These are phyloP conservation scores for Narcine bancroftii DNA, from an alignment of 2,113 vertebrate genomes.

Conservation along the genomic window DNA sequence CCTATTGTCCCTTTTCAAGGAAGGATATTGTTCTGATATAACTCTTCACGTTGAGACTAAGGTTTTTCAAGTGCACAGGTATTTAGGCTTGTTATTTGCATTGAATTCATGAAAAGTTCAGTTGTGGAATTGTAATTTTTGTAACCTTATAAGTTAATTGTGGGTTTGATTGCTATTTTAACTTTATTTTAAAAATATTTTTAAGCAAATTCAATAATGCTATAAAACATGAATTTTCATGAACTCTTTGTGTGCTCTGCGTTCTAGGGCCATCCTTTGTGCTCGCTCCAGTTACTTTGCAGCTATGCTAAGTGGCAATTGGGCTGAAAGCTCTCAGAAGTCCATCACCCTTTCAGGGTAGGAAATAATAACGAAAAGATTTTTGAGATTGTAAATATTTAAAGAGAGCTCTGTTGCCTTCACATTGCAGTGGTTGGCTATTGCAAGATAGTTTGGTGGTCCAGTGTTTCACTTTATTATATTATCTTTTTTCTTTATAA, in stretches of 20 bases:
- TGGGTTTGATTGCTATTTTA: neutral
- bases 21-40: slow-evolving; percentile 68
- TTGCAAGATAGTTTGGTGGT: neutral
- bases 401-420: neutral
- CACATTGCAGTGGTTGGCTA: neutral
- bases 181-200: neutral
- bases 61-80: slow-evolving; percentile 83
- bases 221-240: neutral
- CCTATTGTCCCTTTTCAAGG: slow-evolving; percentile 68
- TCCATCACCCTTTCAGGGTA: slow-evolving; percentile 83
- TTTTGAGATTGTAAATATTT: neutral
- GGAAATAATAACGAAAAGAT: slow-evolving; percentile 45
- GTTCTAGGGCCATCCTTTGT: slow-evolving; percentile 79
- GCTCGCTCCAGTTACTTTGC: slow-evolving; percentile 86
- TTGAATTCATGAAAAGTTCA: neutral
- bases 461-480: neutral
- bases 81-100: slow-evolving; percentile 37
- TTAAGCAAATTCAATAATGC: neutral
- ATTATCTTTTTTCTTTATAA: neutral
- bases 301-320: slow-evolving; percentile 85
- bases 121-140: neutral
- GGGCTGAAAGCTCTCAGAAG: slow-evolving; percentile 85
- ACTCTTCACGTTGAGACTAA: slow-evolving; percentile 70
- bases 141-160: too few species aligned
- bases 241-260: slow-evolving; percentile 35